Percentiles rank a stretch among this genome's conserved stretches.
These are phyloP conservation scores for Brotula barbata DNA, from an alignment of 2,797 vertebrate species.

Conservation along the genomic window DNA sequence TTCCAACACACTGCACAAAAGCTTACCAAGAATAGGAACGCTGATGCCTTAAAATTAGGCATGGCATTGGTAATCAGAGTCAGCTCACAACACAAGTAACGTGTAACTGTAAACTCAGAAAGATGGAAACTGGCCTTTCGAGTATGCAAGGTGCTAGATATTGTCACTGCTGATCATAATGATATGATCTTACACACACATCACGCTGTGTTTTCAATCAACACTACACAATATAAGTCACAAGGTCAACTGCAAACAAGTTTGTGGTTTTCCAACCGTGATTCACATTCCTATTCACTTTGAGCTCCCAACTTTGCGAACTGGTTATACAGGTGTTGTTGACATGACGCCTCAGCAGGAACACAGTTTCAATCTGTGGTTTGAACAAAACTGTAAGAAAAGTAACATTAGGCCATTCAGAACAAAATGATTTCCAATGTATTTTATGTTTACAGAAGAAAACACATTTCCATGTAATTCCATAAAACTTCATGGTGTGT, in stretches of 20 bases:
- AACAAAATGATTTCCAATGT: too few species aligned
- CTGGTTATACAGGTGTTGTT: slow-evolving; percentile 52
- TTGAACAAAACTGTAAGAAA: background rate
- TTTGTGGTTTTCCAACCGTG: slow-evolving; percentile 31
- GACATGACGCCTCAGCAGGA: slow-evolving; percentile 34
- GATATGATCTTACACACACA: background rate
- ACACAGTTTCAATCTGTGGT: slow-evolving; percentile 32
- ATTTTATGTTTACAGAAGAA: background rate
- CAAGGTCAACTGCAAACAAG: slow-evolving; percentile 45
- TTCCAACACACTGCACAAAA: too few species aligned
- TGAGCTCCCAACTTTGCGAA: slow-evolving; percentile 27
- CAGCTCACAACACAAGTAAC: too few species aligned
- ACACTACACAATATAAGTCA: slow-evolving; percentile 27
- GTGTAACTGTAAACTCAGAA: too few species aligned
- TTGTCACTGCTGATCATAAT: slow-evolving; percentile 25
- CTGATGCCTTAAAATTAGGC: too few species aligned
- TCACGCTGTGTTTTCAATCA: slow-evolving; percentile 22
- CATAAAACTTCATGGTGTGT: background rate
- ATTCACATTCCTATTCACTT: slow-evolving; percentile 21
- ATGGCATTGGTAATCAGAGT: too few species aligned
- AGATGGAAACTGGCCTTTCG: too few species aligned
- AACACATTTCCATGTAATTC: too few species aligned
- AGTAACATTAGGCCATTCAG: too few species aligned
- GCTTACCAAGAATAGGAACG: too few species aligned
- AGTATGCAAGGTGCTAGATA: background rate